A percentile compares a stretch with the other conserved stretches of the same genome.
Evolutionary conservation across 2,888 invertebrate species (phyloP).

Genomic region (Dynastes maya): DNA sequence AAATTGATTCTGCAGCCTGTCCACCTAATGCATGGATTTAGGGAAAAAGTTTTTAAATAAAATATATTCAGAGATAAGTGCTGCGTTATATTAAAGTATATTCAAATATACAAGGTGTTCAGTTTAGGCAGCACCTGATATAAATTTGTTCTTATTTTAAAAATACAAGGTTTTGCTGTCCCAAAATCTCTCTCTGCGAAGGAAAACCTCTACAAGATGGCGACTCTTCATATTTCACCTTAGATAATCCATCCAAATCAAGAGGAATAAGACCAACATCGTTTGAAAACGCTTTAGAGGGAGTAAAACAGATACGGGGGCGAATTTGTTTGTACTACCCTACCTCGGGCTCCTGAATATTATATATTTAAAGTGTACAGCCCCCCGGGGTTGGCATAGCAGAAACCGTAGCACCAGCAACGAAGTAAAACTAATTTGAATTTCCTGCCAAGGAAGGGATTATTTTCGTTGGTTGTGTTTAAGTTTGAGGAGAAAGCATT

Average conservation of each 20-base stretch:
- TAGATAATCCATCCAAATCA: not conserved
- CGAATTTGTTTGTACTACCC: conserved; percentile 3
- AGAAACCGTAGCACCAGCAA: not conserved
- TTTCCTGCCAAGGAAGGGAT: conserved; percentile 33
- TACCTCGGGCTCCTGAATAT: not conserved
- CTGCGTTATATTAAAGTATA: too few species aligned
- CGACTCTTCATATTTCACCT: not conserved
- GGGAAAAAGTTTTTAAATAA: too few species aligned
- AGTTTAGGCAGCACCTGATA: too few species aligned
- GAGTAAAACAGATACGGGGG: not conserved
- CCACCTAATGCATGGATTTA: too few species aligned
- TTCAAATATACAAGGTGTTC: too few species aligned
- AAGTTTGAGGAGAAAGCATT: conserved; percentile 11
- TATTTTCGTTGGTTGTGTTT: conserved; percentile 34
- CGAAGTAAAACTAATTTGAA: conserved; percentile 34
- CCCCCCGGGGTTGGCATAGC: not conserved
- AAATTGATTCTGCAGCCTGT: too few species aligned
- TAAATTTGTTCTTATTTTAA: too few species aligned
- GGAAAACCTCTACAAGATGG: too few species aligned
- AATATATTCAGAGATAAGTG: too few species aligned
- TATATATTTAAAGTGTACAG: conserved; percentile 32
- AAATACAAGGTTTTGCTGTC: too few species aligned
- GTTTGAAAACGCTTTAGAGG: not conserved
- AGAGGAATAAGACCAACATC: not conserved
- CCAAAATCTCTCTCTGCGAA: too few species aligned